Evolutionary conservation across 1,140 invertebrate species (phyloP).

Genomic region (Rhopalosiphum maidis): DNA sequence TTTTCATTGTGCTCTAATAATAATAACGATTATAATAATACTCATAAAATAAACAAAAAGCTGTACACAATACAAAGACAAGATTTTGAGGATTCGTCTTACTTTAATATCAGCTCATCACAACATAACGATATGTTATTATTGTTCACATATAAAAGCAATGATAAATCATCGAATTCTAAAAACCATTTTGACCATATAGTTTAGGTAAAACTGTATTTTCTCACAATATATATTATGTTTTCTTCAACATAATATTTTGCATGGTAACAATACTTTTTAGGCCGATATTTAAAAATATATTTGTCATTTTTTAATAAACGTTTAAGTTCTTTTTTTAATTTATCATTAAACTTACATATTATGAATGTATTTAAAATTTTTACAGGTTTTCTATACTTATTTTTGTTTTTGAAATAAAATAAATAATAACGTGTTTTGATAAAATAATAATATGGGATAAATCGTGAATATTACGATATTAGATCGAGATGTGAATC

Average conservation of each 20-base stretch:
- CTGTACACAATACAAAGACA: not conserved
- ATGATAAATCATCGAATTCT: not conserved
- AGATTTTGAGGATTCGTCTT: not conserved
- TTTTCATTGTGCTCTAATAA: not conserved
- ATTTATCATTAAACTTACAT: not conserved
- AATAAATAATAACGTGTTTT: not conserved
- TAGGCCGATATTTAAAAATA: not conserved
- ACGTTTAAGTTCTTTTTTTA: not conserved
- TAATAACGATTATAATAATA: not conserved
- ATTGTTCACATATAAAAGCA: not conserved
- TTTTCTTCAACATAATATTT: not conserved
- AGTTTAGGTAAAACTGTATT: no score
- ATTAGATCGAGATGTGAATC: not conserved
- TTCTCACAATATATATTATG: no score
- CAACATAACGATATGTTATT: not conserved
- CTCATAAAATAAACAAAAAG: not conserved
- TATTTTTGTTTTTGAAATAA: not conserved
- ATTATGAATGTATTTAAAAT: not conserved
- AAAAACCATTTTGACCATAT: not conserved
- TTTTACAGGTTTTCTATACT: not conserved
- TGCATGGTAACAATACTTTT: not conserved
- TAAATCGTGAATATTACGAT: no score
- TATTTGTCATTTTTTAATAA: not conserved
- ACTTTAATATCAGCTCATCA: not conserved
- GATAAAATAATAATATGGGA: not conserved